Evolutionary conservation across 2,888 invertebrate genomes (phyloP), one percentile per base, ranked within the genome.

Genomic region (Lochmaea capreae): DNA sequence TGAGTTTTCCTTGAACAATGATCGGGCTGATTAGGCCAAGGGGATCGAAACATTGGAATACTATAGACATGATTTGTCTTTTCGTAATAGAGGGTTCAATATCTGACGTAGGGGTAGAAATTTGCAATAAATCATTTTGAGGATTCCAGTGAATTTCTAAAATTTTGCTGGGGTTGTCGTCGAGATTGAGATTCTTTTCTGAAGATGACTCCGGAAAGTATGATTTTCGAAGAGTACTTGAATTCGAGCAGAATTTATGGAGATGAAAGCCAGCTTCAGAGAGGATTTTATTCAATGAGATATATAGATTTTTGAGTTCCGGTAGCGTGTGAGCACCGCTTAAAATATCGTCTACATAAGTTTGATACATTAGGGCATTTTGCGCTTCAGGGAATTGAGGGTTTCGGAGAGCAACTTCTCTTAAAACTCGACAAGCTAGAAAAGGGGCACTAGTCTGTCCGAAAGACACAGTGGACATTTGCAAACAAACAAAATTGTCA

Each of bases 241-340:
- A 57, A 57, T 57, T 57, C 4, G 57, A 57, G 5, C 57, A 57
- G 11, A 57, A 57, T 57, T 57, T 57, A 11, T 57, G 57, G 18
- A 57, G 18, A 8, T 57, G 11, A 22, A 57, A 57, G n/a, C 57
- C 57, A 11, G 57, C 8, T 11, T 57, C 18, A 18, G 57, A 16
- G 4, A 57, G 18, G 3, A 57, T 57, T 18, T 16, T 22, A 11
- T 16, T 57, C 4, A 57, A 22, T 11, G 8, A 11, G 18, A 1
- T 5, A 18, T 22, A 57, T 5, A 10, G 12, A 10, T 11, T 18
- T 57, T 57, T 16, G 14, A 58, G 58, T 8, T 58, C 58, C 1
- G 10, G 16, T 4, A 58, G 26, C 5, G 10, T 22, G 22, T 58
- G 8, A 4, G 22, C 43, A 4, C 49, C 49, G 3, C 14, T 49